Evolutionary conservation across 2,888 invertebrate species (phyloP), one percentile per base, ranked within the genome.

Genomic region (Dynastes hyllus): DNA sequence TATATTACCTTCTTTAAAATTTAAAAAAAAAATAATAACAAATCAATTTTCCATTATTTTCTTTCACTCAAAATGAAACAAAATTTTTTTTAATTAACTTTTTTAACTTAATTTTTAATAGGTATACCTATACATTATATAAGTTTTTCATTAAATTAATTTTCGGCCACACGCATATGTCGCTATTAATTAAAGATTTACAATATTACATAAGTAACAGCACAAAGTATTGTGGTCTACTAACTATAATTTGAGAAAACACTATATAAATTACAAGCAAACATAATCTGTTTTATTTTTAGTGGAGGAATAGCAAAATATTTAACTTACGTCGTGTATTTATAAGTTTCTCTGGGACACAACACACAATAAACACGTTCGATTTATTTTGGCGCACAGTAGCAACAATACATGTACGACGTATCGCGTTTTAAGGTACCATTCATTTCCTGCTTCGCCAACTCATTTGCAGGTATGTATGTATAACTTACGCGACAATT

Each of bases 351-450:
- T 61, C 73, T 50, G 61, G 73, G 73, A 75, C 73, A 75, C 73
- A 61, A 75, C 61, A 75, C 73, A 61, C 73, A 75, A 45, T 45
- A 75, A 75, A 71, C 71, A 55, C 37, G 45, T 37, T 55, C 40
- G 16, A 75, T 22, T 75, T 75, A 75, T 75, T 75, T 75, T 61
- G 61, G 73, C 73, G 73, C 73, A 75, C 73, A 61, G 50, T 75
- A 45, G 73, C 13, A 75, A 75, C 29, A 75, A 61, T 22, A 11
- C 37, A 40, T 11, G 13, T 40, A 55, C 22, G 6, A 22, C 9
- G 55, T 22, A 55, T 58, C 32, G 9, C 32, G n/a, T n/a, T 29
- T 71, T 53, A 27, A 22, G 29, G 6, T 29, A 16, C 55, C 32
- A 37, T 29, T 71, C 70, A 71, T 73, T 37, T 32, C 11, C 32